Conservation (phyloP, 2,888 invertebrate genomes). For the Panorpa germanica region DNA sequence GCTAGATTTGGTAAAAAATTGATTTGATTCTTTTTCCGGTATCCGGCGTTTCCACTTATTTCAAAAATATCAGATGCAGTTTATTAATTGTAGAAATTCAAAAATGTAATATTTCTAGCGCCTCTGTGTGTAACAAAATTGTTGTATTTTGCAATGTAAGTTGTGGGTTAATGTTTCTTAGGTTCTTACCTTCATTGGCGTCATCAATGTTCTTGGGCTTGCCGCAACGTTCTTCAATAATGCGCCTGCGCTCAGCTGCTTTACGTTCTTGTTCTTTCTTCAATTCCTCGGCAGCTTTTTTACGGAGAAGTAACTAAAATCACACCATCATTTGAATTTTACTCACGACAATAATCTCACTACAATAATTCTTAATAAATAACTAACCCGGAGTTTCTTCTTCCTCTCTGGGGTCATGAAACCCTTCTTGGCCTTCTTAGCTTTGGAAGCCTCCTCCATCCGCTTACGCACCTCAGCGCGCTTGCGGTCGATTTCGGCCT, state of each 20-base stretch:
- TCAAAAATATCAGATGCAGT: no score
- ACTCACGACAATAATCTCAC: background rate
- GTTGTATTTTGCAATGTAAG: no score
- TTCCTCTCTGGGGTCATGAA: constrained; percentile 99
- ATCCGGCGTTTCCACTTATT: no score
- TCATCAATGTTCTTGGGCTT: constrained; percentile 80
- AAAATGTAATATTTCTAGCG: no score
- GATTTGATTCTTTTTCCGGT: no score
- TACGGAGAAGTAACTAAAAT: constrained; percentile 87
- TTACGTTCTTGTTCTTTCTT: constrained; percentile 99
- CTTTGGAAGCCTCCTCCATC: constrained; percentile 96
- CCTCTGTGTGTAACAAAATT: no score
- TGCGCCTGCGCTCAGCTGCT: constrained; percentile 93
- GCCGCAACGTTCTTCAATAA: constrained; percentile 90
- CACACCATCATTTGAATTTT: constrained; percentile 7
- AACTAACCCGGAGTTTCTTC: constrained; percentile 95
- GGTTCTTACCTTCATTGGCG: constrained; percentile 94
- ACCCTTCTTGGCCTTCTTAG: constrained; percentile 99
- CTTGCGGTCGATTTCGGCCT: constrained; percentile 95
- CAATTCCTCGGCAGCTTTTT: constrained; percentile 99
- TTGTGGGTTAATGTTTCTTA: no score
- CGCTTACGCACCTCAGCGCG: constrained; percentile 97
- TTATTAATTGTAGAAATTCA: no score
- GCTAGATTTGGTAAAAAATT: no score
- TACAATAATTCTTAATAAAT: constrained; percentile 11